Conservation (phyloP, 2,113 vertebrate species). For the Coregonus clupeaformis region DNA sequence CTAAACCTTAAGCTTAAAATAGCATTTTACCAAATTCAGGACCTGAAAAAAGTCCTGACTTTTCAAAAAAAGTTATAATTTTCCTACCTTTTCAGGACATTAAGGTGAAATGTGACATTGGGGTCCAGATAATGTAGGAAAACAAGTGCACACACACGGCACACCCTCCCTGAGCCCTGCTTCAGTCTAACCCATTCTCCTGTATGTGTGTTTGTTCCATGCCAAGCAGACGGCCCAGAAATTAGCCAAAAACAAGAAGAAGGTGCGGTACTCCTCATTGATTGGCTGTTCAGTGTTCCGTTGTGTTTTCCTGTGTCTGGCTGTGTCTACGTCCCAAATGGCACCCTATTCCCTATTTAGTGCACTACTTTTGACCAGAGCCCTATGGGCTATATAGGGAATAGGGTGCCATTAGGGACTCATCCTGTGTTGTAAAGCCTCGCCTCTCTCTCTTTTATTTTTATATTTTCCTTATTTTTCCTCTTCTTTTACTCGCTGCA, state of each 20-base stretch:
- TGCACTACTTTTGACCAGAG: no score
- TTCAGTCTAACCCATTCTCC: conserved; percentile 85
- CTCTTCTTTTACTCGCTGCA: conserved; percentile 51
- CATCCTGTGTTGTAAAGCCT: conserved; percentile 35
- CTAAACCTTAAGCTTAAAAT: no score
- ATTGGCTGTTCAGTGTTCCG: conserved; percentile 23
- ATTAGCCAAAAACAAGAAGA: conserved; percentile 98
- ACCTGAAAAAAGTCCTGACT: no score
- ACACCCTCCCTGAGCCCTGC: conserved; percentile 31
- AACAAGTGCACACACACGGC: neutral
- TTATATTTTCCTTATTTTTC: conserved; percentile 58
- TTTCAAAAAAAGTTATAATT: no score
- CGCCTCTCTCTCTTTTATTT: conserved; percentile 50
- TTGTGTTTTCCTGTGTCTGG: neutral
- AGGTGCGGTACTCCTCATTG: conserved; percentile 92
- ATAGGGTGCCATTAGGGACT: neutral
- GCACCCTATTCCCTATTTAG: no score
- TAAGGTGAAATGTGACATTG: no score
- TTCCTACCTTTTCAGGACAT: no score
- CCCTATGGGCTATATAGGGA: no score
- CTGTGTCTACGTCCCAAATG: neutral
- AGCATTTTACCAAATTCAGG: no score
- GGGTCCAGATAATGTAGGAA: no score
- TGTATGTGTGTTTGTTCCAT: conserved; percentile 88
- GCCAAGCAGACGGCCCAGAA: conserved; percentile 98